Conservation (phyloP, 2,113 vertebrate genomes). For the Tychaedon coryphoeus region DNA sequence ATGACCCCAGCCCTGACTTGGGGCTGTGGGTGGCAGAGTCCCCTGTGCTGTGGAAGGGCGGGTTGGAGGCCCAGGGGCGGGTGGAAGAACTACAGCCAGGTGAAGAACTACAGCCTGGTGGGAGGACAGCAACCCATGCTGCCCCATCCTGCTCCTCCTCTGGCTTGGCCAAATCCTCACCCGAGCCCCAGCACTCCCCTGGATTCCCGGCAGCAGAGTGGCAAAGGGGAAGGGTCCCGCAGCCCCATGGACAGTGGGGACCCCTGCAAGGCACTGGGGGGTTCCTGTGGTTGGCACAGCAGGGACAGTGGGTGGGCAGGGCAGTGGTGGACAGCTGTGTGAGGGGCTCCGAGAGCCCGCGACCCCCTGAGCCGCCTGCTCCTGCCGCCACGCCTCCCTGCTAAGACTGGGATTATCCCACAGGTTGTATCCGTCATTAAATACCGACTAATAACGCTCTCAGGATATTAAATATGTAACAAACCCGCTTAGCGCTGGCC, state of each 20-base stretch:
- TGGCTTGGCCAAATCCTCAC: slow-evolving; percentile 62
- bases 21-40: neutral
- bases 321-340: neutral
- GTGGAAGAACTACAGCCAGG: slow-evolving; percentile 65
- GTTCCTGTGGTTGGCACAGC: neutral
- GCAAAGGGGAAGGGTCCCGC: rapidly evolving
- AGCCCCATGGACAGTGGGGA: neutral
- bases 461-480: slow-evolving; percentile 66
- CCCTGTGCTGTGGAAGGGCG: rapidly evolving
- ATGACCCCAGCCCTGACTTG: neutral
- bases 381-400: rapidly evolving
- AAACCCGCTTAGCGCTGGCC: slow-evolving; percentile 53
- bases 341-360: rapidly evolving
- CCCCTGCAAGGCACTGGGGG: rapidly evolving
- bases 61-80: neutral
- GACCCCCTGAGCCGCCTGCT: neutral
- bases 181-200: slow-evolving; percentile 65
- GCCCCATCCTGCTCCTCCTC: slow-evolving; percentile 15
- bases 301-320: neutral
- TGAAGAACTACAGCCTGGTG: slow-evolving; percentile 66
- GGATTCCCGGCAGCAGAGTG: rapidly evolving
- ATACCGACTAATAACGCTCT: slow-evolving; percentile 59
- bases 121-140: slow-evolving; percentile 48
- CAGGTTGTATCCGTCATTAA: slow-evolving; percentile 58
- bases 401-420: slow-evolving; percentile 53